These are phyloP conservation scores for Holocentrus rufus DNA, from an alignment of 2,797 vertebrate genomes.

Conservation along the genomic window DNA sequence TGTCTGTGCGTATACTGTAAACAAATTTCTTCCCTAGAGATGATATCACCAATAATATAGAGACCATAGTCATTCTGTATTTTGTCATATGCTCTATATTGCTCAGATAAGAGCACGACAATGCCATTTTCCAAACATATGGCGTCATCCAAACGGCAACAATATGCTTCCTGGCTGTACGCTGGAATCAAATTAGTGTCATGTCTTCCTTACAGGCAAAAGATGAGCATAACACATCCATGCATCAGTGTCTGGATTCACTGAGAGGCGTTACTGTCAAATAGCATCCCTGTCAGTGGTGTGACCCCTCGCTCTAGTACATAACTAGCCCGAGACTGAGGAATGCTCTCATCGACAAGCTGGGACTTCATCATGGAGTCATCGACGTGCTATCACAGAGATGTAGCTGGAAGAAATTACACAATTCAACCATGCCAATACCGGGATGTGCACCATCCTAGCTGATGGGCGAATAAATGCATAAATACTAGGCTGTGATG, in stretches of 20 bases:
- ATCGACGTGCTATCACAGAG: conserved; percentile 19
- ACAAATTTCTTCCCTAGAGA: neutral
- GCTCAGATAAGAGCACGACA: no score
- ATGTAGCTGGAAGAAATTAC: conserved; percentile 36
- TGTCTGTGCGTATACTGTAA: conserved; percentile 1
- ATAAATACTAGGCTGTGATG: conserved; percentile 42
- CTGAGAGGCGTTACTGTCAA: conserved; percentile 54
- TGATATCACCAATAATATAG: neutral
- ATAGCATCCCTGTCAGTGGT: conserved; percentile 38
- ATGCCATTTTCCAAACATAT: neutral
- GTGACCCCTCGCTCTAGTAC: conserved; percentile 49
- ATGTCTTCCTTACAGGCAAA: conserved; percentile 28
- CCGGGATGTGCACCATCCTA: conserved; percentile 37
- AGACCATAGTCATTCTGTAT: neutral
- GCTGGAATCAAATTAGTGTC: conserved; percentile 11
- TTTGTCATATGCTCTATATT: neutral
- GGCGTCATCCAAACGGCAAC: conserved; percentile 23
- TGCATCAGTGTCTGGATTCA: conserved; percentile 52
- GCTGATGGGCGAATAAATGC: conserved; percentile 50
- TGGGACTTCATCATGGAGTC: conserved; percentile 5
- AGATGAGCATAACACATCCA: conserved; percentile 17
- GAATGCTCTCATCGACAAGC: conserved; percentile 30
- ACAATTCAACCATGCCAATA: conserved; percentile 52
- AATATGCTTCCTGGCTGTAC: conserved; percentile 31
- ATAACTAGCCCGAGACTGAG: conserved; percentile 29